phyloP scores from a whole-genome alignment of 1,140 invertebrate species.

The Papilio aristodemus region DNA sequence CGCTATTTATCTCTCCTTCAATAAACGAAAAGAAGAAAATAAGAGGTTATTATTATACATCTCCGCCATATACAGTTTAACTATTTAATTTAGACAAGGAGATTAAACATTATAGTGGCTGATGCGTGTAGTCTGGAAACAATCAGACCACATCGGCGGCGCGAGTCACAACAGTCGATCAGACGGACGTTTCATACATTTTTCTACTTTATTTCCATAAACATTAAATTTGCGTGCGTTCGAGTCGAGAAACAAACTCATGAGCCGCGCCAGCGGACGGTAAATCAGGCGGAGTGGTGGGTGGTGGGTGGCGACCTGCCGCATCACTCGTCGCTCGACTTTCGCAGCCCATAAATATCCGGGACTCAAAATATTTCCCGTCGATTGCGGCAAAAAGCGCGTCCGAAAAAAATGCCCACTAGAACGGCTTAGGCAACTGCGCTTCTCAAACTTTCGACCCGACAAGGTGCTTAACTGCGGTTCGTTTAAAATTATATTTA shows the following conservation, averaged over 20 bases:
- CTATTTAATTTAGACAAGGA: neutral
- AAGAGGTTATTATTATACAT: neutral
- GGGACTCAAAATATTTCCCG: constrained; percentile 30
- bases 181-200: neutral
- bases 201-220: constrained; percentile 8
- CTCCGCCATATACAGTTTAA: neutral
- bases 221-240: neutral
- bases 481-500: neutral
- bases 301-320: constrained; percentile 10
- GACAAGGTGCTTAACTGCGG: neutral
- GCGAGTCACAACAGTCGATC: neutral
- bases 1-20: neutral
- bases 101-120: neutral
- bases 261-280: neutral
- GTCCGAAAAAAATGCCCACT: constrained; percentile 15
- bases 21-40: neutral
- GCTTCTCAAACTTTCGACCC: constrained; percentile 6
- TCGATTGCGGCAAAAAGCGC: constrained; percentile 20
- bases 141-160: neutral
- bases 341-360: constrained; percentile 35
- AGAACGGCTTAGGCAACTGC: constrained; percentile 4
- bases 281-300: constrained; percentile 9
- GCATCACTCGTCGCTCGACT: constrained; percentile 27
- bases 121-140: neutral
- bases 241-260: neutral